Evolutionary conservation across 2,797 vertebrate species (phyloP).

Genomic region (Prionace glauca): DNA sequence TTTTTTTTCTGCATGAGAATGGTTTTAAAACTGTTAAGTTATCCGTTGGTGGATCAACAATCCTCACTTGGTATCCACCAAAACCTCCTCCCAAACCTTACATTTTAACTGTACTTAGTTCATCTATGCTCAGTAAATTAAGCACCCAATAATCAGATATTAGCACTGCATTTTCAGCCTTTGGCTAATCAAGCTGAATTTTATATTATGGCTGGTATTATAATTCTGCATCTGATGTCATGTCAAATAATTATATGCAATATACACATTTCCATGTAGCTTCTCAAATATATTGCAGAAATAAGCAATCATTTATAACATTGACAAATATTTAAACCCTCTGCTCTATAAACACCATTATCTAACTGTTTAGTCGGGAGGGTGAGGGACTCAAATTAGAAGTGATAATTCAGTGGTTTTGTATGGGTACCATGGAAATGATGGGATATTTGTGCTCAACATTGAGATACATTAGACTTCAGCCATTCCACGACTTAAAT

Average conservation of each 20-base stretch:
- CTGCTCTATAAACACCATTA: not conserved
- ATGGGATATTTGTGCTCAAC: not conserved
- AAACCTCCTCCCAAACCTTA: not conserved
- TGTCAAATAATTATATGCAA: not conserved
- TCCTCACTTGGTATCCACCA: not conserved
- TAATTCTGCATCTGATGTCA: not conserved
- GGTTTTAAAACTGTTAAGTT: not conserved
- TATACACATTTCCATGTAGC: not conserved
- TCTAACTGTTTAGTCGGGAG: not conserved
- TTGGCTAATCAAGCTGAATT: not conserved
- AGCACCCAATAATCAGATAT: not conserved
- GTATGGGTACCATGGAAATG: not conserved
- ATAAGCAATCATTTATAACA: not conserved
- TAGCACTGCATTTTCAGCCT: not conserved
- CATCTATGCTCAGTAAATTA: not conserved
- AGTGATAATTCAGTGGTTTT: not conserved
- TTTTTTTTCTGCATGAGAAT: not conserved
- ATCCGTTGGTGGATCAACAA: not conserved
- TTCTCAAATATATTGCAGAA: not conserved
- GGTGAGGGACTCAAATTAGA: not conserved
- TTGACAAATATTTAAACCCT: not conserved
- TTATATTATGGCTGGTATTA: not conserved
- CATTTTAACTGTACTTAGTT: not conserved
- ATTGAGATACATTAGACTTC: not conserved
- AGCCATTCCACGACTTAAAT: not conserved